Conservation (phyloP, 2,113 vertebrate species). For the Nematolebias whitei region DNA sequence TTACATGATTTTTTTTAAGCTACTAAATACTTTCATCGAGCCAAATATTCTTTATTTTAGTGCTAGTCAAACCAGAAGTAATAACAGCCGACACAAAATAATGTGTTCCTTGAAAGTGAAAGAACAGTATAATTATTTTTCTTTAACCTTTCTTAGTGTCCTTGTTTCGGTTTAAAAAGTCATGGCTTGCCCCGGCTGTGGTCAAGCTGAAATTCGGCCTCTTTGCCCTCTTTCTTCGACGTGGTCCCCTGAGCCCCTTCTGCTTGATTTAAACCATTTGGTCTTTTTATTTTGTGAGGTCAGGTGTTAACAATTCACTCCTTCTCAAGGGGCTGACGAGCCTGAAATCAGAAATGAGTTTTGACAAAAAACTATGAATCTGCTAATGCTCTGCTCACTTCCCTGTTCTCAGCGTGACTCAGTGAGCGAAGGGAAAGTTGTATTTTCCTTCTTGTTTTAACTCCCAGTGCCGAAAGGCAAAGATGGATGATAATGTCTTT, state of each 20-base stretch:
- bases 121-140: slow-evolving; percentile 44
- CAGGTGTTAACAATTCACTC: slow-evolving; percentile 77
- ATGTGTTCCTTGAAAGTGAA: slow-evolving; percentile 22
- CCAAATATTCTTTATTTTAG: slow-evolving; percentile 7
- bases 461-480: no score
- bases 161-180: slow-evolving; percentile 52
- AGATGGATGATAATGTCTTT: no score
- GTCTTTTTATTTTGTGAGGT: slow-evolving; percentile 69
- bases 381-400: slow-evolving; percentile 18
- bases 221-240: slow-evolving; percentile 53
- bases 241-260: slow-evolving; percentile 47
- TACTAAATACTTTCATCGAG: no score
- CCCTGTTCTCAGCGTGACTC: slow-evolving; percentile 18
- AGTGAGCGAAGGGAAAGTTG: slow-evolving; percentile 2
- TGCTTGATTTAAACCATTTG: slow-evolving; percentile 72
- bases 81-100: slow-evolving; percentile 10
- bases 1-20: not conserved
- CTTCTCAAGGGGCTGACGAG: slow-evolving; percentile 63
- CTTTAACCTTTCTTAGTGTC: slow-evolving; percentile 38
- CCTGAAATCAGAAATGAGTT: slow-evolving; percentile 75
- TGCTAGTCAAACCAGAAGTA: slow-evolving; percentile 15
- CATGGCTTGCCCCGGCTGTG: slow-evolving; percentile 52
- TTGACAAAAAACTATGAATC: slow-evolving; percentile 49
- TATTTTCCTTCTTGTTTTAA: not conserved
- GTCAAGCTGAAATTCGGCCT: slow-evolving; percentile 43